Evolutionary conservation across 1,140 invertebrate genomes (phyloP), one percentile per base, ranked within the genome.

Genomic region (Lepidurus couesii): DNA sequence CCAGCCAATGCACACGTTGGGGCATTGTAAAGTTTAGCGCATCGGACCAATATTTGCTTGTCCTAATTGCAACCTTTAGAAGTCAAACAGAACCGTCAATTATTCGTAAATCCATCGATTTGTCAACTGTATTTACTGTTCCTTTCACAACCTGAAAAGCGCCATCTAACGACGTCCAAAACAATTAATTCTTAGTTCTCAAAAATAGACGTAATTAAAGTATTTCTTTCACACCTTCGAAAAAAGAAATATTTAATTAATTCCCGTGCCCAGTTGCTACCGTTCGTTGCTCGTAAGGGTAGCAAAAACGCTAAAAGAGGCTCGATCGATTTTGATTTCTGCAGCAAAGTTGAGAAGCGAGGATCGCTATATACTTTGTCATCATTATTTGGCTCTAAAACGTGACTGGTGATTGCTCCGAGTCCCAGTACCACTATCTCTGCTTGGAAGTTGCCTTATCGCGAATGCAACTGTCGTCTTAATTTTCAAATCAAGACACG

Each of bases 401-500:
- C 34, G 34, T 34, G 34, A 34, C 34, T 34, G 4, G 34, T 34
- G 34, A 34, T 34, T 65, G 8, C 8, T 65, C 10, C 8, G 53
- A 65, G 53, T 16, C 2, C 45, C 16, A 47, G 9, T 9, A n/a
- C 47, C 26, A 26, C 26, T 26, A 26, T 26, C 26, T 34, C 26
- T 34, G 26, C 26, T 34, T 34, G 26, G 26, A 2, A 34, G 4
- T 0, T 4, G 34, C 34, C 34, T 34, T 2, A 34, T 34, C 4
- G 34, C 34, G 45, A 43, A 21, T 7, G 16, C 53, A 76, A 79
- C 43, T 21, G 76, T 24, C 45, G 6, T 44, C 80, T 83, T 9
- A 80, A 21, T 76, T 42, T 34, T 75, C 77, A 7, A 78, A n/a
- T 75, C 34, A 34, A 34, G 34, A 34, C 34, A 34, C 34, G 34